Conservation (phyloP, 2,113 vertebrate genomes). For the Oriolus oriolus region DNA sequence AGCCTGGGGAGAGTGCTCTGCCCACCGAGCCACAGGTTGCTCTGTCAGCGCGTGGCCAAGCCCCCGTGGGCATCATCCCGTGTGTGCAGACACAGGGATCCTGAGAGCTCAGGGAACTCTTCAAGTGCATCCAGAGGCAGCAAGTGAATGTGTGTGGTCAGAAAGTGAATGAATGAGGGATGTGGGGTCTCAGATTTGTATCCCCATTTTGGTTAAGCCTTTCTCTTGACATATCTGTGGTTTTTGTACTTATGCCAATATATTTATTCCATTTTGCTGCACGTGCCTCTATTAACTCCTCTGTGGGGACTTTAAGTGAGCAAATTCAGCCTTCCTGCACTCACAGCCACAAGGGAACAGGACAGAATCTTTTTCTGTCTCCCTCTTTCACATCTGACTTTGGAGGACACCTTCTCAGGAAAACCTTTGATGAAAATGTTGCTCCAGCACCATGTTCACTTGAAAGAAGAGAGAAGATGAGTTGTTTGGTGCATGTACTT, state of each 20-base stretch:
- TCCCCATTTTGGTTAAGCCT: not conserved
- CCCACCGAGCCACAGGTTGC: not conserved
- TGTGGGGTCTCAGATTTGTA: not conserved
- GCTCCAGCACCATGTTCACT: not conserved
- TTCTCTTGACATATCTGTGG: not conserved
- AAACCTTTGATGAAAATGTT: not conserved
- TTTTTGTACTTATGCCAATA: not conserved
- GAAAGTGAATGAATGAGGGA: not conserved
- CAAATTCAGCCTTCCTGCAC: not conserved
- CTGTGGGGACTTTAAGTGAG: not conserved
- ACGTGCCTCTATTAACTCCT: not conserved
- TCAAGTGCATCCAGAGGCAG: not conserved
- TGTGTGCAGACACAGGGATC: not conserved
- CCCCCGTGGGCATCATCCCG: accelerated
- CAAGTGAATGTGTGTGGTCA: not conserved
- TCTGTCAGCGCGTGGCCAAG: not conserved
- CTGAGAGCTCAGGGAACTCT: not conserved
- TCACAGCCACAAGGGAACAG: not conserved
- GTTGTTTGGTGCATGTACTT: not conserved
- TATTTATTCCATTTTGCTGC: not conserved
- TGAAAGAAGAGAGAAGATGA: not conserved
- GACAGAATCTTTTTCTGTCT: not conserved
- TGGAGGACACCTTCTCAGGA: not conserved
- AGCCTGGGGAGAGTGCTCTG: not conserved
- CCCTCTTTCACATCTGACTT: not conserved